A percentile compares a stretch with the other conserved stretches of the same genome.
phyloP scores from a whole-genome alignment of 2,113 vertebrate species.

The Dermatemys mawii region DNA sequence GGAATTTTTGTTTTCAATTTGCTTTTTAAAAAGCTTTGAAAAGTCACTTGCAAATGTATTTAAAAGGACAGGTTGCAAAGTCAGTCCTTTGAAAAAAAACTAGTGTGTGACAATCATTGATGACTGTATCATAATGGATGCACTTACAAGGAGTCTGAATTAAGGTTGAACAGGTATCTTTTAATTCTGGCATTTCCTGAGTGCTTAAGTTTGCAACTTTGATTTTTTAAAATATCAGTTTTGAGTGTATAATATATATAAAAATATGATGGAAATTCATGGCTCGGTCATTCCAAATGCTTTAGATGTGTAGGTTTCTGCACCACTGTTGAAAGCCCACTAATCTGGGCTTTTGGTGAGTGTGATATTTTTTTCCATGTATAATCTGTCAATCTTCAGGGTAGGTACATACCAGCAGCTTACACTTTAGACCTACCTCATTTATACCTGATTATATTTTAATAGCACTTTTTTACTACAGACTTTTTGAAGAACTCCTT shows the following conservation, averaged over 20 bases:
- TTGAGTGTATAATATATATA: background rate
- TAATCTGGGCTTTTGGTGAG: background rate
- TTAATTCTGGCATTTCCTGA: background rate
- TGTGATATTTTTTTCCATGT: background rate
- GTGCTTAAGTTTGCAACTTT: too few species aligned
- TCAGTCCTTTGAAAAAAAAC: too few species aligned
- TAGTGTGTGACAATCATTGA: too few species aligned
- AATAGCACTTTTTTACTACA: background rate
- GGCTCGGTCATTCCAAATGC: background rate
- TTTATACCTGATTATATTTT: background rate
- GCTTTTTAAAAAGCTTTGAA: too few species aligned
- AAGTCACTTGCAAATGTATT: too few species aligned
- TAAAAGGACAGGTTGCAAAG: too few species aligned
- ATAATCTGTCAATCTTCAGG: background rate
- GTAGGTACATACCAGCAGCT: background rate
- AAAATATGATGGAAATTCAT: background rate
- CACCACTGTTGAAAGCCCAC: background rate
- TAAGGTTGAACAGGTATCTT: background rate
- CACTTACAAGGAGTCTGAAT: background rate
- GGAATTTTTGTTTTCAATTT: too few species aligned
- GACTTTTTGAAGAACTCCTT: background rate
- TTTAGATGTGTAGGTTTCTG: background rate
- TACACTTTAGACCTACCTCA: background rate
- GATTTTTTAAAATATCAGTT: background rate
- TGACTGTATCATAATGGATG: too few species aligned